phyloP scores from a whole-genome alignment of 2,888 invertebrate genomes.

The Heteromurus nitidus region DNA sequence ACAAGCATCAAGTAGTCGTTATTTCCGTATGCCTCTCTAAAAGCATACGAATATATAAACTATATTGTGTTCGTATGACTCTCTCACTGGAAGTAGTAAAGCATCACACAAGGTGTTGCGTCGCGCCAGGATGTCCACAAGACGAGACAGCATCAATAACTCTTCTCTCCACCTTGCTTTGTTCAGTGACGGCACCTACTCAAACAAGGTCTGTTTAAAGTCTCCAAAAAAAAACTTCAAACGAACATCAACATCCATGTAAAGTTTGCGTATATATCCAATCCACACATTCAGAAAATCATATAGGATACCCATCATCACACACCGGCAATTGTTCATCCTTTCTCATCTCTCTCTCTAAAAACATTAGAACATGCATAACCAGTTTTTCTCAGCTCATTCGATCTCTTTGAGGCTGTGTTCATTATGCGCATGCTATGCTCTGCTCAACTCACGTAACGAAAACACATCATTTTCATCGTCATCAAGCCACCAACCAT shows the following conservation, averaged over 20 bases:
- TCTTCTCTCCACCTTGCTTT: constrained; percentile 69
- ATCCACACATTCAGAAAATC: too few relatives aligned
- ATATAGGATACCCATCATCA: not conserved
- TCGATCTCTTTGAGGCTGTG: not conserved
- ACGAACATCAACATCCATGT: constrained; percentile 9
- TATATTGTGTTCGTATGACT: not conserved
- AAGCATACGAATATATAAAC: not conserved
- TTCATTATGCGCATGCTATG: too few relatives aligned
- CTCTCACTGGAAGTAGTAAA: constrained; percentile 46
- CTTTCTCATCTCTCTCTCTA: not conserved
- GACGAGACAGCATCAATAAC: constrained; percentile 72
- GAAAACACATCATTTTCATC: not conserved
- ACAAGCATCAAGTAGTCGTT: too few relatives aligned
- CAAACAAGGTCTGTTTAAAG: constrained; percentile 28
- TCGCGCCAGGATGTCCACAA: constrained; percentile 73
- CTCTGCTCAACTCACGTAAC: not conserved
- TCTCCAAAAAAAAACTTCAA: constrained; percentile 33
- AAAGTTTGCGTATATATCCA: constrained; percentile 2
- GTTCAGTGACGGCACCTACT: constrained; percentile 42
- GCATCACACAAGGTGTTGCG: constrained; percentile 63
- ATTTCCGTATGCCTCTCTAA: not conserved
- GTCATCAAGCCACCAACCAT: constrained; percentile 10
- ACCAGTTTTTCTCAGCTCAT: constrained; percentile 40
- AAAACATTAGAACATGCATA: too few relatives aligned
- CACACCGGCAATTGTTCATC: constrained; percentile 5